phyloP scores from a whole-genome alignment of 2,113 vertebrate genomes.

The Pterocles burchelli region DNA sequence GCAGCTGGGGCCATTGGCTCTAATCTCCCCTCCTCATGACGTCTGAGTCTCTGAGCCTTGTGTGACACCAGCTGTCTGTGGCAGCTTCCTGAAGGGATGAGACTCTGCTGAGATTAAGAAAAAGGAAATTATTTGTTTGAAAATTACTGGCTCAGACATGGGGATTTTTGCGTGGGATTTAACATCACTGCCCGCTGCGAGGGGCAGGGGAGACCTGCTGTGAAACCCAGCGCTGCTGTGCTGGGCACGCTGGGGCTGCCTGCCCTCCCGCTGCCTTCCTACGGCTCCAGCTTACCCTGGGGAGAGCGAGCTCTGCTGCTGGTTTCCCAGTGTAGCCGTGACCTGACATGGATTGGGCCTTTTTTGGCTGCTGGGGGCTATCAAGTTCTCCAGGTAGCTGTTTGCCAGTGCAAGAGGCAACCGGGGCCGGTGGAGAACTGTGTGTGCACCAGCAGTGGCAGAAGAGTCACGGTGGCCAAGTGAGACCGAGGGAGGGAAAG shows the following conservation, averaged over 20 bases:
- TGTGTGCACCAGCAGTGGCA: neutral
- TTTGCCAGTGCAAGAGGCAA: neutral
- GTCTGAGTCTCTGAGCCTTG: neutral
- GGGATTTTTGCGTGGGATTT: neutral
- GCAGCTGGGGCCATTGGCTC: constrained; percentile 19
- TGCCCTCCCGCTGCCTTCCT: neutral
- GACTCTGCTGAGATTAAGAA: neutral
- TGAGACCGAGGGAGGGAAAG: neutral
- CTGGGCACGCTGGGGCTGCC: rapidly evolving
- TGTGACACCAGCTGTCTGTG: neutral
- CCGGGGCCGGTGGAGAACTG: rapidly evolving
- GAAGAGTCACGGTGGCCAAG: neutral
- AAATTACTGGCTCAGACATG: neutral
- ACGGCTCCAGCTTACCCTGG: neutral
- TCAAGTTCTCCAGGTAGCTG: neutral
- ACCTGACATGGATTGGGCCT: no score
- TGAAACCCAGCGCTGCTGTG: neutral
- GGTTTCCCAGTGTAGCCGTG: neutral
- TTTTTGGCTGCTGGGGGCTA: neutral
- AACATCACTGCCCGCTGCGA: neutral
- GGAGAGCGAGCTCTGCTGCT: neutral
- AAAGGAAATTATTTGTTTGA: neutral
- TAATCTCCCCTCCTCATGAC: neutral
- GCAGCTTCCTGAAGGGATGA: neutral
- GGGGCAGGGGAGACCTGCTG: neutral